phyloP scores from a whole-genome alignment of 2,797 vertebrate species.

The Lagodon rhomboides region DNA sequence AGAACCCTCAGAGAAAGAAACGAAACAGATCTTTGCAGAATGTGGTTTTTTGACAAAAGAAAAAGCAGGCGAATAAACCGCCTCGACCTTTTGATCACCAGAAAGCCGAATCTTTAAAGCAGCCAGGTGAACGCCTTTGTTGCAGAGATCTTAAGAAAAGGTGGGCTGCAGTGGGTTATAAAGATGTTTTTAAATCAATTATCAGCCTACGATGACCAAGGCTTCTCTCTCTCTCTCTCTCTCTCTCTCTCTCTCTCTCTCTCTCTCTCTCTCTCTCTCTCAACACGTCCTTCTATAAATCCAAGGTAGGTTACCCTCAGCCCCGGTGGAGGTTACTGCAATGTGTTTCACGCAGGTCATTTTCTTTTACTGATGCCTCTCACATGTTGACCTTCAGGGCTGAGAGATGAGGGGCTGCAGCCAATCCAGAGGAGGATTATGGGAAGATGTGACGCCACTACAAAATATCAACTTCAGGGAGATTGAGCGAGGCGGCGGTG shows the following conservation, averaged over 20 bases:
- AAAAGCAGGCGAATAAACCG: conserved; percentile 4
- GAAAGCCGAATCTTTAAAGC: conserved; percentile 2
- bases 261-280: background rate
- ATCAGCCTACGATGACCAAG: conserved; percentile 12
- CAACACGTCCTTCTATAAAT: conserved; percentile 2
- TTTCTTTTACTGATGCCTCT: conserved; percentile 71
- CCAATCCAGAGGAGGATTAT: conserved; percentile 75
- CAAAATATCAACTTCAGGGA: conserved; percentile 67
- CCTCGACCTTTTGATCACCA: background rate
- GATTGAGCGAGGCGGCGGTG: conserved; percentile 25
- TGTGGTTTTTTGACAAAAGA: background rate
- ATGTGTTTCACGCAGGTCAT: conserved; percentile 47
- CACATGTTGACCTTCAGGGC: conserved; percentile 74
- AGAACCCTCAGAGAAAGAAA: conserved; percentile 25
- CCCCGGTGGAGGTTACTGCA: conserved; percentile 46
- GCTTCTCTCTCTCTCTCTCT: background rate
- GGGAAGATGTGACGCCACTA: conserved; percentile 67
- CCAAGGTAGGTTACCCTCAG: conserved; percentile 8
- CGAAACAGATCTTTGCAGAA: conserved; percentile 5
- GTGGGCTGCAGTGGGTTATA: background rate
- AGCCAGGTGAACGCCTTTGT: background rate
- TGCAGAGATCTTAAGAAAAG: background rate
- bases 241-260: no score
- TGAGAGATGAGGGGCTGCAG: conserved; percentile 68
- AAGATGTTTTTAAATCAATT: conserved; percentile 14